Percentiles rank a stretch among this genome's conserved stretches.
phyloP scores from a whole-genome alignment of 2,113 vertebrate species.

The Acrocephalus kingi region DNA sequence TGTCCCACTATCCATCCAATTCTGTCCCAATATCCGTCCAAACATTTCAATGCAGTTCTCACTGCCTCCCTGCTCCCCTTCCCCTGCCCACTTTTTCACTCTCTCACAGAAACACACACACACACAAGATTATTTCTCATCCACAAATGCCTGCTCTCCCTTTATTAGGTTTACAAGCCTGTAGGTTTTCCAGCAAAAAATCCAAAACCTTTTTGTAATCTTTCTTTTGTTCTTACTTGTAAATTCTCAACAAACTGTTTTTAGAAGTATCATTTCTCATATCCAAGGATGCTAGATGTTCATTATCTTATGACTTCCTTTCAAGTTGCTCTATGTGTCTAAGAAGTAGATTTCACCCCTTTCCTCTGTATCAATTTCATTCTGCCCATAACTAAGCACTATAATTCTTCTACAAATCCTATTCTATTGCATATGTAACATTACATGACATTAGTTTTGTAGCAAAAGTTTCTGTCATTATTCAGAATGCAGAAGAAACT shows the following conservation, averaged over 20 bases:
- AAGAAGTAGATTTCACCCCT: not conserved
- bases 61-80: not conserved
- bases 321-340: not conserved
- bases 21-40: not conserved
- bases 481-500: conserved; percentile 28
- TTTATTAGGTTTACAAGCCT: not conserved
- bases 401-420: not conserved
- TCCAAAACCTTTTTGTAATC: not conserved
- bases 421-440: not conserved
- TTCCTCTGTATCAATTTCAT: not conserved
- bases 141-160: not conserved
- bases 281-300: not conserved
- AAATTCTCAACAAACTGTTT: not conserved
- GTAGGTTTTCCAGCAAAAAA: not conserved
- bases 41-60: rapidly evolving
- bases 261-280: not conserved
- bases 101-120: not conserved
- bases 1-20: not conserved
- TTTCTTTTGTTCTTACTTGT: not conserved
- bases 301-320: not conserved
- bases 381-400: not conserved
- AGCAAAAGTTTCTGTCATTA: conserved; percentile 39
- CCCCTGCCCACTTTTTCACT: not conserved
- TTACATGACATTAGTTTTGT: conserved; percentile 5
- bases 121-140: not conserved